phyloP scores from a whole-genome alignment of 2,888 invertebrate species.

The Acronicta alni region DNA sequence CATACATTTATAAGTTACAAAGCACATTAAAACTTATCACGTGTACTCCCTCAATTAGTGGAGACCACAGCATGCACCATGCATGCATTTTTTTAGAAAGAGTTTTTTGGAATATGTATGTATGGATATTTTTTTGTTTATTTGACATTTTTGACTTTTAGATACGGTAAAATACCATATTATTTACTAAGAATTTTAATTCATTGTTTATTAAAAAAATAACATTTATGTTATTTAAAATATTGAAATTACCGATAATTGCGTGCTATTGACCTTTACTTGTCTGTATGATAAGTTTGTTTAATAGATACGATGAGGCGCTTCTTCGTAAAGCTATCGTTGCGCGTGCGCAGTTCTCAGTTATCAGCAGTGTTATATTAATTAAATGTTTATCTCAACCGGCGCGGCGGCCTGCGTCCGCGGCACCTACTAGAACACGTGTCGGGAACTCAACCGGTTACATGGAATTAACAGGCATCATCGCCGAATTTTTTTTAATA shows the following conservation, averaged over 20 bases:
- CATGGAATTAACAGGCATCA: conserved; percentile 13
- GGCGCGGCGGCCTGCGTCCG: conserved; percentile 15
- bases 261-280: conserved; percentile 53
- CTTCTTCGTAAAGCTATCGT: conserved; percentile 53
- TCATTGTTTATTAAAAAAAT: background rate
- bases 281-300: conserved; percentile 49
- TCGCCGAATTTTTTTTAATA: background rate
- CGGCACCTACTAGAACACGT: conserved; percentile 29
- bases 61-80: too few relatives aligned
- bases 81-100: too few relatives aligned
- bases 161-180: too few relatives aligned
- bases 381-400: conserved; percentile 39
- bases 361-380: conserved; percentile 35
- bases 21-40: too few relatives aligned
- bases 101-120: too few relatives aligned
- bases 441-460: conserved; percentile 43
- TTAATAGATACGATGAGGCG: conserved; percentile 38
- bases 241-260: conserved; percentile 32
- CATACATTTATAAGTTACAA: too few relatives aligned
- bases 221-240: background rate
- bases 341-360: conserved; percentile 28
- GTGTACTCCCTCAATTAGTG: too few relatives aligned
- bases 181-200: too few relatives aligned
- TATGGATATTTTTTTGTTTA: too few relatives aligned
- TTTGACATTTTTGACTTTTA: too few relatives aligned